Evolutionary conservation across 2,888 invertebrate species (phyloP), one percentile per base, ranked within the genome.

Genomic region (Drosophila flavopinicola): DNA sequence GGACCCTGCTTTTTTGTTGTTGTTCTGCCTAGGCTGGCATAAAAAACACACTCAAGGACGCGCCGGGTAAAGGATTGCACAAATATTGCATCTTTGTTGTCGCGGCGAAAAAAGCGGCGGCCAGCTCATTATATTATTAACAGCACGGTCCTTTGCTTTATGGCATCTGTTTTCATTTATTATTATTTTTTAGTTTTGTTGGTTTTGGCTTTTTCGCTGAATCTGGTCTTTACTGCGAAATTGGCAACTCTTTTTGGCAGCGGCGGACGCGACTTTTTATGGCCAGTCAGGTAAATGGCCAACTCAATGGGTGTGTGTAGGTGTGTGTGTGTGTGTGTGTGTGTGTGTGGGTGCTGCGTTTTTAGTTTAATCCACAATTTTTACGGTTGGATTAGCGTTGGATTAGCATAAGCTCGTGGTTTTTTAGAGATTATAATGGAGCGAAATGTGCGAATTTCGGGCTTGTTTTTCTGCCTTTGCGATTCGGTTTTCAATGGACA

Each of bases 11-110:
- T 1, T 23, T 38, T n/a, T 29, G 15, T 13, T 37, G 25, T 23
- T 37, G 30, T 27, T 17, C 9, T 3, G 3, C 35, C 44, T 11
- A 24, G 27, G 37, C 17, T 41, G 23, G 44, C 58, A 39, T 75
- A 78, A 78, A 85, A 86, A 77, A 61, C 35, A 27, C 58, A 54
- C 74, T 66, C 83, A 83, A 83, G 83, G 86, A n/a, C 79, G 25
- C 9, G 58, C 6, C 27, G 51, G 45, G 69, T 57, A 88, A 88
- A 88, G 88, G 89, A 88, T 88, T 88, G 87, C 88, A 87, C 88
- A 88, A 83, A 89, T 85, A 86, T 88, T 88, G 89, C 88, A 85
- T 88, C 72, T 87, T 85, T 69, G 58, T 75, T 60, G 33, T 20
- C 32, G 56, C 54, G 60, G 52, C 52, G 29, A 58, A 64, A 49